A percentile compares a stretch with the other conserved stretches of the same genome.
Evolutionary conservation across 2,797 vertebrate genomes (phyloP).

Genomic region (Clamator glandarius): DNA sequence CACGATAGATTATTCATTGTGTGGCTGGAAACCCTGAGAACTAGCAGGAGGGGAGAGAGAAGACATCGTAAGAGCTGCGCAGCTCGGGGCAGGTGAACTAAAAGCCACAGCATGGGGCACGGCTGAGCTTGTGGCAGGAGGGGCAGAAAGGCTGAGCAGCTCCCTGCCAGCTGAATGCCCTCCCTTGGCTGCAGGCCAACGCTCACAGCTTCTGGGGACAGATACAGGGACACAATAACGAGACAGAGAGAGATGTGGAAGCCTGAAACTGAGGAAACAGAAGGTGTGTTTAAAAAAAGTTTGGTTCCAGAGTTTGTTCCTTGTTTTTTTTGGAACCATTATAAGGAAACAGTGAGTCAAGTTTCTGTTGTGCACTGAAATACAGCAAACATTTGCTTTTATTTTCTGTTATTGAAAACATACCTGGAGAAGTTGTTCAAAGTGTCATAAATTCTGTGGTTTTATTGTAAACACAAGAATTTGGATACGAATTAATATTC

Average conservation of each 20-base stretch:
- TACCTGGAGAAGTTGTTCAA: background rate
- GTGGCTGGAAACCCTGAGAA: background rate
- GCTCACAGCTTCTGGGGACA: background rate
- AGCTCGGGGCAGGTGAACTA: background rate
- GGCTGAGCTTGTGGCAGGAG: background rate
- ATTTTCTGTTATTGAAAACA: background rate
- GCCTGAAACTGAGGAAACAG: background rate
- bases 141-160: background rate
- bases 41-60: fast-evolving
- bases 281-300: background rate
- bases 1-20: background rate
- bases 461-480: background rate
- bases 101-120: background rate
- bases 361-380: background rate
- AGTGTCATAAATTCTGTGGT: background rate
- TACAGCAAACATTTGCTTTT: background rate
- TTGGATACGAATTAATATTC: background rate
- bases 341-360: background rate
- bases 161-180: background rate
- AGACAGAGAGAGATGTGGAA: background rate
- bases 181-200: background rate
- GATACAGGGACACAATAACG: too few relatives aligned
- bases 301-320: background rate
- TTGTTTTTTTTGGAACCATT: background rate
- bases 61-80: fast-evolving